Evolutionary conservation across 2,888 invertebrate genomes (phyloP), one percentile per base, ranked within the genome.

Genomic region (Pyrocoelia pectoralis): DNA sequence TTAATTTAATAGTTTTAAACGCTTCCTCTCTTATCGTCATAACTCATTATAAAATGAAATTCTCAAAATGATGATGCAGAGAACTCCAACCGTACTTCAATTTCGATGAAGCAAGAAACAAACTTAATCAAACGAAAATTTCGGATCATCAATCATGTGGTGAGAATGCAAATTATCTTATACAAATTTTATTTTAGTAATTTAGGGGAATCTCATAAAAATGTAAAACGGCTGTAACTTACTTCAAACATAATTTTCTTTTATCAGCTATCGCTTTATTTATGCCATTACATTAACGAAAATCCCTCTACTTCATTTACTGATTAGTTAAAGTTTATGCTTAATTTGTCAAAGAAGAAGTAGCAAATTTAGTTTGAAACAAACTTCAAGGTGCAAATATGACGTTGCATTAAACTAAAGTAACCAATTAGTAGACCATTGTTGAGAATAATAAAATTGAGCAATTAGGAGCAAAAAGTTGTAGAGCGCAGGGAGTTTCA

Each of bases 381-480:
- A 40, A 29, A 19, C 17, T 12, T 19, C 2, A 6, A 54, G 28
- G 40, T 43, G 33, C 13, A 29, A 56, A 18, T 41, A 5, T n/a
- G 18, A 5, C 6, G 33, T 3, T 51, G 8, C 48, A n/a, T 1
- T 10, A 29, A 53, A 53, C 19, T 55, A 50, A 13, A 48, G 12
- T 9, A 54, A 53, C 19, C 46, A 59, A 60, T 55, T 55, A 17
- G 10, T 5, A 17, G 13, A 17, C 33, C n/a, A 14, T 46, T 46
- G 46, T 28, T 15, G 33, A 40, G 49, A 60, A 60, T 54, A 24
- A 24, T 24, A n/a, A n/a, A 59, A 59, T 53, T 29, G 54, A 5
- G 24, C 8, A 24, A 24, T 24, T 24, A 24, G 24, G 4, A 24
- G 24, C 8, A 5, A 24, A 24, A 8, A 24, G 24, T 24, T 24